Percentiles rank a stretch among this genome's conserved stretches.
Conservation (phyloP, 2,888 invertebrate species). For the Chalcosyrphus nemorum region DNA sequence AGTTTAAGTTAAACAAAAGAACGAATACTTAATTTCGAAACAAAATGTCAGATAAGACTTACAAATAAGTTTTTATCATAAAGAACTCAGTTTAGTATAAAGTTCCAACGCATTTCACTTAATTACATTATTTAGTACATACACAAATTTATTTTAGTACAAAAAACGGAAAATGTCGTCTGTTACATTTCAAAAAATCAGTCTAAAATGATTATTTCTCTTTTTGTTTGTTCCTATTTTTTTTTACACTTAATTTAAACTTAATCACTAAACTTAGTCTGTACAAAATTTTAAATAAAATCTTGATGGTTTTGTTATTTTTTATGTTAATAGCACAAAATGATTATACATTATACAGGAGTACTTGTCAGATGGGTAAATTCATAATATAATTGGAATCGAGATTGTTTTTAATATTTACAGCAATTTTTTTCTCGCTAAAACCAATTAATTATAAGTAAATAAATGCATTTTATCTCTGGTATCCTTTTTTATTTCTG, state of each 20-base stretch:
- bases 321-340: slow-evolving; percentile 58
- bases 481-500: slow-evolving; percentile 46
- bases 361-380: slow-evolving; percentile 22
- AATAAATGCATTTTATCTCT: slow-evolving; percentile 71
- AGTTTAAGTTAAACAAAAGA: too few relatives aligned
- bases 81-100: slow-evolving; percentile 24
- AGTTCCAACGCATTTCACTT: slow-evolving; percentile 9
- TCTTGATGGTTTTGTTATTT: slow-evolving; percentile 3
- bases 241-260: slow-evolving; percentile 43
- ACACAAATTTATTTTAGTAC: slow-evolving; percentile 14
- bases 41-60: neutral
- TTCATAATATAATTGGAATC: slow-evolving; percentile 51
- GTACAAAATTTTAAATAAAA: slow-evolving; percentile 46
- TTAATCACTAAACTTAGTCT: slow-evolving; percentile 56
- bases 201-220: slow-evolving; percentile 61
- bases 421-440: slow-evolving; percentile 17
- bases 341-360: slow-evolving; percentile 27
- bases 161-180: slow-evolving; percentile 25
- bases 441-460: slow-evolving; percentile 57
- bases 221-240: too few relatives aligned
- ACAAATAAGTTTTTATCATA: neutral
- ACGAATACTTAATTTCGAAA: neutral
- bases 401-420: slow-evolving; percentile 51
- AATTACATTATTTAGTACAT: neutral
- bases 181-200: slow-evolving; percentile 68